Percentiles rank a stretch among this genome's conserved stretches.
Conservation (phyloP, 2,113 vertebrate genomes). For the Melanerpes aurifrons region DNA sequence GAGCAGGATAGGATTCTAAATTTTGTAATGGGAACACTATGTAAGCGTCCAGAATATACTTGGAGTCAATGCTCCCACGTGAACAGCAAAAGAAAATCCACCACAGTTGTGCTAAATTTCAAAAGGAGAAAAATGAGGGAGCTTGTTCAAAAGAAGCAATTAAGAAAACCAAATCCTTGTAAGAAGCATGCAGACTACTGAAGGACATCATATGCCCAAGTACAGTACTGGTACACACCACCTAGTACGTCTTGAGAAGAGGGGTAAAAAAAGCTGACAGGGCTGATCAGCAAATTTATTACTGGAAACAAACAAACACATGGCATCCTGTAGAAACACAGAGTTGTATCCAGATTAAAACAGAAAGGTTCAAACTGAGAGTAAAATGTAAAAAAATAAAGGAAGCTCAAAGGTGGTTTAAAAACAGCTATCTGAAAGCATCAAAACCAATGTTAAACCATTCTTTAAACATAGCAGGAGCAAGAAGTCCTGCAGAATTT, state of each 20-base stretch:
- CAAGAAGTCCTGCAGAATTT: not conserved
- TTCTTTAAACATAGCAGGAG: not conserved
- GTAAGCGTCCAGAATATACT: constrained; percentile 17
- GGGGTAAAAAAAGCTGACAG: not conserved
- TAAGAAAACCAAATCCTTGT: not conserved
- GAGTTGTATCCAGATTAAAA: not conserved
- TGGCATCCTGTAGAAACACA: not conserved
- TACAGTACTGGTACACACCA: not conserved
- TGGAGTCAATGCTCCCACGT: not conserved
- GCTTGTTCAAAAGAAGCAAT: not conserved
- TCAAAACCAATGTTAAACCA: not conserved
- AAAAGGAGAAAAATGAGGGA: not conserved
- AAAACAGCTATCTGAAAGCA: not conserved
- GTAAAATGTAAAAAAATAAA: not conserved
- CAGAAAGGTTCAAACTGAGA: not conserved
- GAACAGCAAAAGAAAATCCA: not conserved
- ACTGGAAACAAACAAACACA: not conserved
- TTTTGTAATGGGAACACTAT: constrained; percentile 43
- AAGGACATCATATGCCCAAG: not conserved
- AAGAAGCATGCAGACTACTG: not conserved
- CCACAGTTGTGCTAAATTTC: not conserved
- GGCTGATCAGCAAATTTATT: not conserved
- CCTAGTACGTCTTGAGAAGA: not conserved
- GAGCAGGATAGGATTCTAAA: constrained; percentile 51
- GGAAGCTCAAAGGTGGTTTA: not conserved